Evolutionary conservation across 2,797 vertebrate genomes (phyloP), one percentile per base, ranked within the genome.

Genomic region (Cichlasoma orientale): DNA sequence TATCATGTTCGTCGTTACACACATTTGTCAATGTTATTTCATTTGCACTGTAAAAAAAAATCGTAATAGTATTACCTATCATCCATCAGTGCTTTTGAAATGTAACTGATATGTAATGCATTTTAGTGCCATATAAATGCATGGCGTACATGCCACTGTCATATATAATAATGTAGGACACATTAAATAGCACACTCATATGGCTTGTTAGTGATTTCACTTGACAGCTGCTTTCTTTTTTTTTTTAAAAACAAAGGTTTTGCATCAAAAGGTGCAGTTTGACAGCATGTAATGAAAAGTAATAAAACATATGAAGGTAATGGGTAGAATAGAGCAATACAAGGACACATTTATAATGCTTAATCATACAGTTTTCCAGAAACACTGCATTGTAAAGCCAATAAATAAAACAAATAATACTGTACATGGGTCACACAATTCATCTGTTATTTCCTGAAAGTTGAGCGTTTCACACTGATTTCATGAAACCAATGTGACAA

Each of bases 351-450:
- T 87, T 89, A 84, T 86, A 90, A 77, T 91, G 89, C 90, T 89
- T 88, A 81, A 78, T 58, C 92, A 90, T 92, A 93, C 93, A 94
- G 92, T 90, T 84, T 90, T 91, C 81, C 89, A 89, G 85, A 88
- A 92, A 90, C 8, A 82, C 83, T 93, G 92, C 79, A 94, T 91
- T 78, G 70, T 83, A 88, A 90, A 92, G 92, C 90, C 92, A 95
- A 95, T 95, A 95, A 95, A 95, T 95, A 94, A 94, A 92, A 93
- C 85, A 90, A 91, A 90, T 89, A 94, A 91, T 85, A 92, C 85
- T 91, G 83, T 93, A 91, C 90, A 92, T 54, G 82, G 79, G 84
- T 88, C 88, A 90, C 66, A 72, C 88, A 91, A 79, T 77, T 89
- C 72, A 74, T 80, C 75, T 86, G 84, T 79, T 89, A 59, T 74